A percentile compares a stretch with the other conserved stretches of the same genome.
Conservation (phyloP, 35 echinoderm and acorn worm genomes). For the Patiria miniata region DNA sequence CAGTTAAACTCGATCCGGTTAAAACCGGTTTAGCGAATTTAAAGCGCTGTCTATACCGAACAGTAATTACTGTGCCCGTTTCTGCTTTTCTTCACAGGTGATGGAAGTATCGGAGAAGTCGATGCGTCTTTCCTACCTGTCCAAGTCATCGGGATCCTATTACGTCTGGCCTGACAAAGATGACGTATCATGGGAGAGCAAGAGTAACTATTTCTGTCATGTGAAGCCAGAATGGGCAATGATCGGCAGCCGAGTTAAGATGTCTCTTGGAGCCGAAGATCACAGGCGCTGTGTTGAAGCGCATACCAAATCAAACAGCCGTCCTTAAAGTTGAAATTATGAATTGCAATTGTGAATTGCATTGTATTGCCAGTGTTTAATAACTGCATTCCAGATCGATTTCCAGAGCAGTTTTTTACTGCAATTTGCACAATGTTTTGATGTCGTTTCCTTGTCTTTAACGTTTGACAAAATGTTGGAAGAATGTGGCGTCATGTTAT, state of each 20-base stretch:
- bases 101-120: background rate
- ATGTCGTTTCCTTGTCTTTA: no score
- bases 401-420: no score
- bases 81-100: background rate
- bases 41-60: background rate
- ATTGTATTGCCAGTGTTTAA: no score
- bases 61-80: background rate
- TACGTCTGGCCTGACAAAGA: conserved; percentile 7
- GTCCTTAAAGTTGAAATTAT: no score
- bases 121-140: background rate
- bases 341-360: no score
- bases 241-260: background rate
- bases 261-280: background rate
- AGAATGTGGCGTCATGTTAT: no score
- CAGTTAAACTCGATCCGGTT: background rate
- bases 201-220: background rate
- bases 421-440: no score
- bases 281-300: background rate
- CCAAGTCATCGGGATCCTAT: background rate
- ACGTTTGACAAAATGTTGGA: no score
- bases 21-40: background rate
- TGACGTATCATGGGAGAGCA: background rate
- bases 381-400: no score
- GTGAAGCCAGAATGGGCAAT: background rate
- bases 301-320: background rate